Evolutionary conservation across 37 sponge, comb jelly and placozoan genomes (phyloP), one percentile per base, ranked within the genome.

Genomic region (Chondrilla cf. caribensis): DNA sequence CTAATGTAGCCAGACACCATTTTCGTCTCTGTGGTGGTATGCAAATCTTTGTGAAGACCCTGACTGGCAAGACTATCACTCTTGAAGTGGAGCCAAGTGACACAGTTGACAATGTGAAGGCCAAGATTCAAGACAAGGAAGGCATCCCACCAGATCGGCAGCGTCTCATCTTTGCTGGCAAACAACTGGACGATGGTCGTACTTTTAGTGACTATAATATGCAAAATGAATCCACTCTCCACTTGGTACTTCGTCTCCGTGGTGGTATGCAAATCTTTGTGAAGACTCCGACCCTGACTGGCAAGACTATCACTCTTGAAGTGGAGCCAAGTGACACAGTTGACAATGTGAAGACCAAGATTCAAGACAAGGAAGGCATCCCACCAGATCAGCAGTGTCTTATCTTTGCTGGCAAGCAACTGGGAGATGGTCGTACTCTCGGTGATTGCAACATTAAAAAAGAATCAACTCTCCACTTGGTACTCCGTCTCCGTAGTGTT

Each of bases 111-210:
- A 97, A 93, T 72, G 98, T 97, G 59, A 97, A 97, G 80, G 82
- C 92, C 58, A 97, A 97, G 85, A 97, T 97, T 67, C 98, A 95
- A 68, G 95, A 92, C 90, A 97, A 95, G 64, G 95, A 93, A 43
- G 95, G 98, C 33, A 95, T 97, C 81, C 95, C 95, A 22, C 95
- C 95, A 55, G 98, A 97, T 72, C 98, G 95, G 72, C 98, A 97
- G 81, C 89, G 92, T 32, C 94, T 97, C 32, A 95, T 97, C 84
- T 97, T 97, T 82, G 95, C 93, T 76, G 98, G 98, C 33, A 95
- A 95, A 77, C 95, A 97, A 80, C 87, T 97, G 40, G 76, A 73
- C 15, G 76, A 73, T 6, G 43, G 76, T 8, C 76, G 76, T 39
- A 73, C 76, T 43, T 43, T 73, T 22, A 40, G 76, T 19, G 83